phyloP scores from a whole-genome alignment of 1,140 invertebrate species.

The Diorhabda sublineata region DNA sequence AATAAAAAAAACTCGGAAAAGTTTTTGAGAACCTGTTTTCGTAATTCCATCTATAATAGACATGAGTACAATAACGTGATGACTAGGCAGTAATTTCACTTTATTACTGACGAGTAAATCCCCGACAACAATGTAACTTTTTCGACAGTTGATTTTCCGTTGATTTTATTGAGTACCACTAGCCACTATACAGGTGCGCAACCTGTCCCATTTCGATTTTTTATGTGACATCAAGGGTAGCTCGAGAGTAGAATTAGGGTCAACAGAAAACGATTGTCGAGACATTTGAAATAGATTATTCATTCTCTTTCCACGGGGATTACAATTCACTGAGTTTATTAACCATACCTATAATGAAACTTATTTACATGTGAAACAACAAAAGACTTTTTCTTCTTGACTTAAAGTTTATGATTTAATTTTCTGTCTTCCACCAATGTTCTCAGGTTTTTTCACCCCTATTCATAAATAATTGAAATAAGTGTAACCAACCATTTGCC shows the following conservation, averaged over 20 bases:
- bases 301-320: background rate
- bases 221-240: background rate
- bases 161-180: background rate
- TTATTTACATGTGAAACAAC: background rate
- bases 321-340: background rate
- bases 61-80: background rate
- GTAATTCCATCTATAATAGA: background rate
- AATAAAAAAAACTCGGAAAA: too few relatives aligned
- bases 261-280: background rate
- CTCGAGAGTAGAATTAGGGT: background rate
- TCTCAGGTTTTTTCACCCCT: background rate
- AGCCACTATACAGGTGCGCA: background rate
- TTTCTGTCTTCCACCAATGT: background rate
- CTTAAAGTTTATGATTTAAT: background rate
- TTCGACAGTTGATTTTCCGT: background rate
- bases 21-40: too few relatives aligned
- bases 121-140: background rate
- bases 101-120: background rate
- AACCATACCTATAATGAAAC: background rate
- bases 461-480: too few relatives aligned
- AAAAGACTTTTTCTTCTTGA: background rate
- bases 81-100: background rate
- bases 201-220: background rate
- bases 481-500: too few relatives aligned
- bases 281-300: constrained; percentile 1